Evolutionary conservation across 2,113 vertebrate species (phyloP), one percentile per base, ranked within the genome.

Genomic region (Centropus bengalensis): DNA sequence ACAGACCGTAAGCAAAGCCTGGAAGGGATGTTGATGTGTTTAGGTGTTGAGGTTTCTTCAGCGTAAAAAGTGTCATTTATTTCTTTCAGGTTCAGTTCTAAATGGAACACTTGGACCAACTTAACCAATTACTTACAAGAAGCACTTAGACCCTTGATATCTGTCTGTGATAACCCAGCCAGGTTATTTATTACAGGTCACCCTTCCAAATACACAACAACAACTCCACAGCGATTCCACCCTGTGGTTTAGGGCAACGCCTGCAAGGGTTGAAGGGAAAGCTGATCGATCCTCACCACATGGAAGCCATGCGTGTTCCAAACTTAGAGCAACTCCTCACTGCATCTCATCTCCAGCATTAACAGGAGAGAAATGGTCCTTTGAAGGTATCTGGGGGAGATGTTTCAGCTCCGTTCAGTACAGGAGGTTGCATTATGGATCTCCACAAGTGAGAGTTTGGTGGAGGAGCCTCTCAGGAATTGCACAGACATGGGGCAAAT

Each of bases 11-110:
- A 62, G 13, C 64, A 59, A 76, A 42, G 22, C 27, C 71, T 13
- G 9, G 49, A 45, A 56, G 20, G 81, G 28, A 21, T 3, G 22
- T 2, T 67, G 60, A 59, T 2, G 0, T 7, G 24, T 2, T 0
- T 2, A 49, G 32, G 32, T 14, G 17, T 6, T 80, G 47, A 55
- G 45, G 6, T 11, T 44, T 52, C 47, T 36, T 45, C 74, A 74
- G 45, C 23, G 30, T 21, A 51, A 58, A 80, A 69, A 42, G 12
- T 69, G 66, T 74, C 13, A 4, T 11, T 47, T 82, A 66, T 49
- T 62, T 9, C 68, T 54, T 62, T 10, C 54, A 23, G 60, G 69
- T 24, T 49, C 32, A 26, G 8, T n/a, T 70, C 56, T 18, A 44
- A 55, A 67, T 22, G 33, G 21, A 82, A 83, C 7, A 23, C 36